Evolutionary conservation across 2,113 vertebrate genomes (phyloP).

Genomic region (Thunnus thynnus): DNA sequence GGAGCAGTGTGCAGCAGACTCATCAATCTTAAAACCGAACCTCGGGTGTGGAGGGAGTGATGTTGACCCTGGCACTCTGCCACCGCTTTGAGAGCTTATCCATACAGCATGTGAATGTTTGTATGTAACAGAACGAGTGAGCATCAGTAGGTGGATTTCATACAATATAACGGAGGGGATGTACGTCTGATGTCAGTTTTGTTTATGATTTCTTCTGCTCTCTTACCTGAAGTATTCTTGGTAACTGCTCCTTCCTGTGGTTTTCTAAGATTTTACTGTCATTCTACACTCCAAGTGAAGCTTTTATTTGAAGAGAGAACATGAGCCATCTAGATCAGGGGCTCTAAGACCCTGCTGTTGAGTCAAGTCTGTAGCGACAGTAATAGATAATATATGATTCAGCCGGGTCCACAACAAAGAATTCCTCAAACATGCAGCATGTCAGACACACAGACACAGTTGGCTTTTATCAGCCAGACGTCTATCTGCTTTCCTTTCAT

Average conservation of each 20-base stretch:
- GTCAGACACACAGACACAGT: constrained; percentile 38
- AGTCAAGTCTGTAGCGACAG: constrained; percentile 21
- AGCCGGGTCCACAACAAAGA: constrained; percentile 50
- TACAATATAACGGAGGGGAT: constrained; percentile 23
- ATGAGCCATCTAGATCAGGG: constrained; percentile 40
- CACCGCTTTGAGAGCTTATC: constrained; percentile 41
- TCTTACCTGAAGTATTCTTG: constrained; percentile 23
- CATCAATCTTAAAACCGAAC: constrained; percentile 59
- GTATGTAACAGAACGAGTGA: constrained; percentile 26
- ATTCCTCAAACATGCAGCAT: constrained; percentile 45
- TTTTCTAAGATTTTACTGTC: constrained; percentile 4
- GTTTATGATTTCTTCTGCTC: constrained; percentile 13
- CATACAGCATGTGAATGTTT: constrained; percentile 44
- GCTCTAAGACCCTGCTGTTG: constrained; percentile 38
- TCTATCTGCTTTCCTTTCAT: constrained; percentile 54
- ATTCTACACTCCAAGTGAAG: constrained; percentile 9
- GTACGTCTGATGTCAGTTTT: constrained; percentile 20
- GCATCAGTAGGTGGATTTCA: constrained; percentile 43
- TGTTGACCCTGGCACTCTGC: constrained; percentile 69
- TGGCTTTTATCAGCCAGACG: constrained; percentile 52
- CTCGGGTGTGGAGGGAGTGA: constrained; percentile 39
- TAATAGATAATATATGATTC: constrained; percentile 29
- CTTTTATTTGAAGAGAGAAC: constrained; percentile 42
- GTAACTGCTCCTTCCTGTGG: not conserved
- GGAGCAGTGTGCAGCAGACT: constrained; percentile 51